These are phyloP conservation scores for Pavo muticus DNA, from an alignment of 2,113 vertebrate genomes.

Conservation along the genomic window DNA sequence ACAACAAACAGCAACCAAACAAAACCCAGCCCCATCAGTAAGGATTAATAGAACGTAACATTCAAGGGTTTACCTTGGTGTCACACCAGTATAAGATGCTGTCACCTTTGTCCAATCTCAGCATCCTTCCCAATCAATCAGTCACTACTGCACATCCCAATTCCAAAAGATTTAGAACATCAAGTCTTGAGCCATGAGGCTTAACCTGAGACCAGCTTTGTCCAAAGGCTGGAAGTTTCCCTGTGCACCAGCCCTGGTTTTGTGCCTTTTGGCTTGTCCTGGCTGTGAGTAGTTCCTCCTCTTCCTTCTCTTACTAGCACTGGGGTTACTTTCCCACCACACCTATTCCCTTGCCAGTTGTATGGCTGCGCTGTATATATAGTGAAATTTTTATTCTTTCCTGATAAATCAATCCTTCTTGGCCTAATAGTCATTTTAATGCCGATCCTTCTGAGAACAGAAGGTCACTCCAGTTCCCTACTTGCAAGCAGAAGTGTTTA, in stretches of 20 bases:
- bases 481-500: conserved; percentile 69
- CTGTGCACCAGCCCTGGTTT: not conserved
- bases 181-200: not conserved
- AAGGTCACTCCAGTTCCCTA: conserved; percentile 57
- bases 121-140: not conserved
- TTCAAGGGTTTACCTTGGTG: not conserved
- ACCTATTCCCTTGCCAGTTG: conserved; percentile 51
- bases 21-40: not conserved
- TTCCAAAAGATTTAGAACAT: not conserved
- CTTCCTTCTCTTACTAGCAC: conserved; percentile 28
- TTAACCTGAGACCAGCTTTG: not conserved
- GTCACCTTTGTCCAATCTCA: not conserved
- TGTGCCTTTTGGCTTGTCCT: not conserved
- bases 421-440: conserved; percentile 57
- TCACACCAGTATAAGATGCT: not conserved
- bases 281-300: not conserved
- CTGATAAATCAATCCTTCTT: conserved; percentile 61
- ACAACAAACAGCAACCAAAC: not conserved
- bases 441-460: conserved; percentile 50
- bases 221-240: not conserved
- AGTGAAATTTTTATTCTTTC: conserved; percentile 55
- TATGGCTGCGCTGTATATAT: conserved; percentile 15
- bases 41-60: not conserved
- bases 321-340: conserved; percentile 25
- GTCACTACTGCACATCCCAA: not conserved